Conservation (phyloP, 2,888 invertebrate genomes). For the Cheilosia scutellata region DNA sequence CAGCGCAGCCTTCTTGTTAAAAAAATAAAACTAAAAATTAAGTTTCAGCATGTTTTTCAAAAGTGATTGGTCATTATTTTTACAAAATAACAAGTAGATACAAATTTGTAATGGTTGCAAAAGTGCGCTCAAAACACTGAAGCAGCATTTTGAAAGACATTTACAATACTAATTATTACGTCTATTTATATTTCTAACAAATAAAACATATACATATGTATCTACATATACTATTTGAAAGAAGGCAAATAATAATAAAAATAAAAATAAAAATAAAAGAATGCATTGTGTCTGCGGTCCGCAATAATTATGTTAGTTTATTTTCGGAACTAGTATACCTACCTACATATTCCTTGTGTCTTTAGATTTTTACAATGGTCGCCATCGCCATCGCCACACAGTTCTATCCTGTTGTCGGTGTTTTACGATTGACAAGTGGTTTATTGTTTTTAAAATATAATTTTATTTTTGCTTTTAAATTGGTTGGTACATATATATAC, state of each 20-base stretch:
- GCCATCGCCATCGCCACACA: constrained; percentile 8
- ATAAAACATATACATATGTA: constrained; percentile 20
- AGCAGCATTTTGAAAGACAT: constrained; percentile 61
- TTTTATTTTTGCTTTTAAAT: background rate
- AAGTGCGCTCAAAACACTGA: constrained; percentile 33
- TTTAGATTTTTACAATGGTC: no score
- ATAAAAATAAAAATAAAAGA: constrained; percentile 34
- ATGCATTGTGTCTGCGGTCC: constrained; percentile 72
- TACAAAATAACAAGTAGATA: constrained; percentile 1
- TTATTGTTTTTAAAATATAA: constrained; percentile 56
- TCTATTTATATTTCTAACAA: constrained; percentile 63
- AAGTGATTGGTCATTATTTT: constrained; percentile 1
- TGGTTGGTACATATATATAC: background rate
- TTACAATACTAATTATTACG: constrained; percentile 71
- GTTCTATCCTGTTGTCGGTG: constrained; percentile 15
- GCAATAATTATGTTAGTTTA: constrained; percentile 70
- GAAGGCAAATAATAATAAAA: constrained; percentile 32
- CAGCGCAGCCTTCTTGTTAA: no score
- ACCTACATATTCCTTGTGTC: no score
- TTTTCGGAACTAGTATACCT: constrained; percentile 38
- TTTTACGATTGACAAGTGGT: constrained; percentile 63
- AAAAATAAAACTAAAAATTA: background rate
- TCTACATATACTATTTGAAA: constrained; percentile 11
- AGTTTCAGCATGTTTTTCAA: background rate
- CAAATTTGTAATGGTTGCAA: constrained; percentile 31